These are phyloP conservation scores for Nymphalis urticae DNA, from an alignment of 2,888 invertebrate genomes.

Conservation along the genomic window DNA sequence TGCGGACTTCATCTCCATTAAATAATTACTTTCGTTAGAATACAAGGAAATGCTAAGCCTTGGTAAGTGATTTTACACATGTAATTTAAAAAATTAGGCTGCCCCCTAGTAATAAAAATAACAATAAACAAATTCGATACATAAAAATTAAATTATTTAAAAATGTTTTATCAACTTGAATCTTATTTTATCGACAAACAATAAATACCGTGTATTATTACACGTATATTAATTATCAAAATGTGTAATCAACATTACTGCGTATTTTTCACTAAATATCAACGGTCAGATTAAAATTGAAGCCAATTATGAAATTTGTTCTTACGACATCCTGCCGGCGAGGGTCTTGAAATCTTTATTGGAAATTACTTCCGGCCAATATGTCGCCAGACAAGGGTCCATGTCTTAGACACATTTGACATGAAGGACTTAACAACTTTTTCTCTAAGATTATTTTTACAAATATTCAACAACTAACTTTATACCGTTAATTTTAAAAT, in stretches of 20 bases:
- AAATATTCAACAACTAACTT: conserved; percentile 23
- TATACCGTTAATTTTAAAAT: background rate
- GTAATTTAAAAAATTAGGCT: conserved; percentile 20
- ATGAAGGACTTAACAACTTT: conserved; percentile 37
- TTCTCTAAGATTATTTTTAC: conserved; percentile 20
- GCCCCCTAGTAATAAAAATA: background rate
- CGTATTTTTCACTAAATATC: background rate
- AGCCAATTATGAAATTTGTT: conserved; percentile 29
- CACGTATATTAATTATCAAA: too few relatives aligned
- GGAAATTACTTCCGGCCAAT: conserved; percentile 42
- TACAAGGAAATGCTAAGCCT: conserved; percentile 38
- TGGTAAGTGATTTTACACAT: conserved; percentile 29
- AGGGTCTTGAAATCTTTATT: conserved; percentile 39
- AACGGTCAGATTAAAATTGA: conserved; percentile 27
- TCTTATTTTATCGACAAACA: background rate
- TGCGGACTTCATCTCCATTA: conserved; percentile 73
- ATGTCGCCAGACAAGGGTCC: conserved; percentile 38
- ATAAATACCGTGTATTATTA: too few relatives aligned
- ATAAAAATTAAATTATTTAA: background rate
- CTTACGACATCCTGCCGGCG: conserved; percentile 31
- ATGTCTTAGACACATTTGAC: conserved; percentile 38
- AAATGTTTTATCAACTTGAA: background rate
- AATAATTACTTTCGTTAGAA: conserved; percentile 62
- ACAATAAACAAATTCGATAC: background rate
- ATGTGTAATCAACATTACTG: too few relatives aligned